Evolutionary conservation across 1,140 invertebrate species (phyloP).

Genomic region (Diploscapter pachys): DNA sequence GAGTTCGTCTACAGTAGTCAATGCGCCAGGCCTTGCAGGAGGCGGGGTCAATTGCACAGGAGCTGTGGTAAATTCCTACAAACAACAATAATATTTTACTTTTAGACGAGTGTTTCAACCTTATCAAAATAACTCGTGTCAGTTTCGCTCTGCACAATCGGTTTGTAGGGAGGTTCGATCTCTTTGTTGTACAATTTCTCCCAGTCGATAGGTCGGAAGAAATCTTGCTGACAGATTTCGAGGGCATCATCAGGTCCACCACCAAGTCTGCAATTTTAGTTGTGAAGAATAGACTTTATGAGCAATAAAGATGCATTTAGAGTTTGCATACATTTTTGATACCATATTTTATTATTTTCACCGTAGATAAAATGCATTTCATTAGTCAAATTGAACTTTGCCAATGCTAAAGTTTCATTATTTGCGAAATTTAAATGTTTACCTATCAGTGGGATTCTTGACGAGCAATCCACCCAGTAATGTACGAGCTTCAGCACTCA

Average conservation of each 20-base stretch:
- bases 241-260: conserved; percentile 85
- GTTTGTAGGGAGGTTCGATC: conserved; percentile 85
- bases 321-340: not conserved
- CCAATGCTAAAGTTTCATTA: too few relatives aligned
- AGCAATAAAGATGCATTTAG: too few relatives aligned
- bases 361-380: not conserved
- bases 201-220: conserved; percentile 83
- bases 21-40: conserved; percentile 67
- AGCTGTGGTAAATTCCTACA: conserved; percentile 85
- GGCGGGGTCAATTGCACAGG: conserved; percentile 90
- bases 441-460: conserved; percentile 72
- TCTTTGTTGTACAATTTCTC: conserved; percentile 76
- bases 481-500: conserved; percentile 79
- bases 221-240: conserved; percentile 77
- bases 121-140: conserved; percentile 91
- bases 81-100: not conserved
- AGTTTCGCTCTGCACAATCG: conserved; percentile 80
- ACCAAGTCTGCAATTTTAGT: conserved; percentile 66
- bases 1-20: conserved; percentile 72
- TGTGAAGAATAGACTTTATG: too few relatives aligned
- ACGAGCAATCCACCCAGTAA: conserved; percentile 77
- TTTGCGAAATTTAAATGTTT: not conserved
- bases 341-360: not conserved
- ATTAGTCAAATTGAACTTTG: too few relatives aligned
- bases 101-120: conserved; percentile 27